Evolutionary conservation across 2,113 vertebrate species (phyloP).

Genomic region (Brienomyrus longianalis): DNA sequence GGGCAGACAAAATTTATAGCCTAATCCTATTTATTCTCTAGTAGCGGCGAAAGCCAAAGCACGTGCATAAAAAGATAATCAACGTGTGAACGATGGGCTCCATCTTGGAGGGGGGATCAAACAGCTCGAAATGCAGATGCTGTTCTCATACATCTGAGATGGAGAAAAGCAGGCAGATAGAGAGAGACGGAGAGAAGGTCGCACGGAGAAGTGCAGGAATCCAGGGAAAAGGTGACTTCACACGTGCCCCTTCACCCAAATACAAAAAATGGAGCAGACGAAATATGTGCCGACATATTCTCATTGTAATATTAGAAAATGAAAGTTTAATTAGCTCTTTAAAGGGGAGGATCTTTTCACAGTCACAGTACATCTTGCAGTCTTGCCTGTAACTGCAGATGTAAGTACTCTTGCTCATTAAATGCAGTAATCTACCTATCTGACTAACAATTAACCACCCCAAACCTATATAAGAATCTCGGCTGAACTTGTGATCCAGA

Average conservation of each 20-base stretch:
- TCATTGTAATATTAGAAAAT: background rate
- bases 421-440: background rate
- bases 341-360: background rate
- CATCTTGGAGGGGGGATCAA: background rate
- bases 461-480: background rate
- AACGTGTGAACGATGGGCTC: too few relatives aligned
- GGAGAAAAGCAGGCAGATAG: background rate
- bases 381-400: background rate
- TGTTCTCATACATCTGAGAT: background rate
- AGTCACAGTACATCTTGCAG: background rate
- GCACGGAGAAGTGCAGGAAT: background rate
- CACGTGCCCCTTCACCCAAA: background rate
- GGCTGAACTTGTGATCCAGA: background rate
- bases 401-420: background rate
- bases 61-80: background rate
- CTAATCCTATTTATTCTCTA: background rate
- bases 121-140: background rate
- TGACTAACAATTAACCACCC: background rate
- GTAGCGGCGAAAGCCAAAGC: background rate
- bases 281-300: background rate
- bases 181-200: background rate
- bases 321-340: background rate
- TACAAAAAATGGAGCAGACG: background rate
- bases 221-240: background rate
- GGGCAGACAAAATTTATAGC: background rate